Conservation (phyloP, 2,797 vertebrate genomes). For the Brotula barbata region DNA sequence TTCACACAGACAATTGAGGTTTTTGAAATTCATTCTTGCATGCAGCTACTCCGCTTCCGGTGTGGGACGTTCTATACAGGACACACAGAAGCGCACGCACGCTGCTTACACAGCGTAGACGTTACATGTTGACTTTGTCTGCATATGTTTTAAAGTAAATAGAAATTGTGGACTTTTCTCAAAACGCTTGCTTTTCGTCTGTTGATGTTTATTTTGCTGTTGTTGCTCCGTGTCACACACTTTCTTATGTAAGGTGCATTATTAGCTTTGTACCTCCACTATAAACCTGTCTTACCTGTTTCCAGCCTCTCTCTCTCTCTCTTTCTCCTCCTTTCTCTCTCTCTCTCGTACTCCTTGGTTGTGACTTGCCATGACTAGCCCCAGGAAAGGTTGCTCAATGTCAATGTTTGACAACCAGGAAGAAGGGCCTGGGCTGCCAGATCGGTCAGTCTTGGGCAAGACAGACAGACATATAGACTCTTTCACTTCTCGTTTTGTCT, state of each 20-base stretch:
- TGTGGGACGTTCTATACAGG: conserved; percentile 13
- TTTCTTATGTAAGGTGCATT: conserved; percentile 1
- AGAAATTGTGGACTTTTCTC: conserved; percentile 9
- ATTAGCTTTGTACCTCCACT: conserved; percentile 35
- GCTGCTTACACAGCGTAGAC: no score
- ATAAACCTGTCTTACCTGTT: conserved; percentile 79
- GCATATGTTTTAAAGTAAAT: background rate
- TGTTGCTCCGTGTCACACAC: background rate
- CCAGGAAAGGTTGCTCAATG: conserved; percentile 70
- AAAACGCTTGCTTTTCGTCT: background rate
- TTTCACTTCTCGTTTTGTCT: conserved; percentile 55
- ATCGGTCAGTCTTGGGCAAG: conserved; percentile 30
- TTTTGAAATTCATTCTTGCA: conserved; percentile 20
- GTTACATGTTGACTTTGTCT: background rate
- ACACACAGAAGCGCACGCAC: background rate
- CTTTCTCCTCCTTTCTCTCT: conserved; percentile 2
- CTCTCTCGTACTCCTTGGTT: conserved; percentile 61
- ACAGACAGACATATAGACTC: conserved; percentile 24
- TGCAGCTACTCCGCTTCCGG: conserved; percentile 18
- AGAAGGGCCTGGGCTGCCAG: conserved; percentile 52
- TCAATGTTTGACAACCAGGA: conserved; percentile 79
- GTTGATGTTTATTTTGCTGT: background rate
- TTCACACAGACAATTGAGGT: background rate
- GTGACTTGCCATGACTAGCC: conserved; percentile 74
- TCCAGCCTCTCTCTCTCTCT: conserved; percentile 38